Evolutionary conservation across 2,888 invertebrate species (phyloP), one percentile per base, ranked within the genome.

Genomic region (Stenolophus ochropezus): DNA sequence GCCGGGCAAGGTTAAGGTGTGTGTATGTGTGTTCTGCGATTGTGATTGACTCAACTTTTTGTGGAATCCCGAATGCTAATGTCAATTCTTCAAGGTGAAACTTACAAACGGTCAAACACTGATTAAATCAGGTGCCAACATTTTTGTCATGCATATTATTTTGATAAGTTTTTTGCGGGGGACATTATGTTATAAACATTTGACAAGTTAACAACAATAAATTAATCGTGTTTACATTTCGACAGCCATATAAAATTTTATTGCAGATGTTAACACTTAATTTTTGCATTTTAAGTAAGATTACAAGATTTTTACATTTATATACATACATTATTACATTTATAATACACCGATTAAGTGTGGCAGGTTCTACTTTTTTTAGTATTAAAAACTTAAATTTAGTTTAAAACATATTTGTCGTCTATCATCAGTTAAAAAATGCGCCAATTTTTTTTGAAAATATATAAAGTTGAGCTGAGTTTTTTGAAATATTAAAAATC

Each of bases 1-100:
- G 77, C 56, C 8, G 25, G 21, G 47, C 79, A 79, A 79, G 79
- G 79, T 79, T 79, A 71, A 69, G 58, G 42, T 18, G 27, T 56
- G 56, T 75, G 56, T 11, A 53, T 51, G 51, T 61, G 27, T 61
- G 27, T 61, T 56, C 33, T 56, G 18, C 11, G 20, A 20, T 56
- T 53, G 6, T 69, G 16, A 18, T 71, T 71, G 23, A 71, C 16
- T 71, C 18, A 42, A 42, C 3, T 71, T 42, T 42, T 71, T 42
- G 56, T 56, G 71, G 16, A 69, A 33, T 69, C 42, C 16, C 69
- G n/a, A 69, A 42, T 61, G 61, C n/a, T 23, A 61, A 21, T 61
- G 61, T 25, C 61, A 61, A 21, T 21, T 25, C 23, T 61, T 61
- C 23, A 65, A 65, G 16, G 65, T 65, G 11, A 69, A 16, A 18